Evolutionary conservation across 2,797 vertebrate species (phyloP), one percentile per base, ranked within the genome.

Genomic region (Onychomys arenicola): DNA sequence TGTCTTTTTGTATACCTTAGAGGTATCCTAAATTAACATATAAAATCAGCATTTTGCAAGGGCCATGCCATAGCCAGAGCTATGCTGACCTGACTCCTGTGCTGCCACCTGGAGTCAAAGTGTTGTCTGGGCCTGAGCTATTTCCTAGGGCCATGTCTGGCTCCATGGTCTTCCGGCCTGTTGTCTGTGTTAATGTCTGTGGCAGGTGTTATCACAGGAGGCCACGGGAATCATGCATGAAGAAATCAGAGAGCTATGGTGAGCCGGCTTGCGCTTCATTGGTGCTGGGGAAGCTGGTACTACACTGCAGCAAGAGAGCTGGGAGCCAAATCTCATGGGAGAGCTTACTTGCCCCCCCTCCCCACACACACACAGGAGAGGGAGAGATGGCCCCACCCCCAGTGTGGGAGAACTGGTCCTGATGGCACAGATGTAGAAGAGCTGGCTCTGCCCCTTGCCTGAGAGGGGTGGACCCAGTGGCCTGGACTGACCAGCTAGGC

Each of bases 1-100:
- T 55, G 49, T 69, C 25, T 46, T 85, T 37, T 87, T 88, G 21
- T 69, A 32, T 0, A 37, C 14, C 10, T 37, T 67, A 76, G 49
- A 83, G 3, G 16, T 59, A 25, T 57, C 40, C 78, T 43, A 89
- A 86, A 69, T 78, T n/a, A 89, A 43, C 34, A 84, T 85, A 10
- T 32, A 93, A 93, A 93, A 59, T 55, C 3, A 46, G 23, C 77
- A 16, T n/a, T 85, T 81, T 80, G 4, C 11, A 11, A 13, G 71
- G 23, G 4, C 1, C 21, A 13, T 75, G 37, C 40, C 11, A 2
- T 23, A 3, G 1, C 1, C 37, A 75, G 23, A 75, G 37, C 0
- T 37, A 43, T 25, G 37, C 37, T 75, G 37, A 43, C 21, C 10
- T 75, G 37, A 75, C 21, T 11, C 23, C 23, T 25, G 23, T 13